Percentiles rank a stretch among this genome's conserved stretches.
Evolutionary conservation across 2,888 invertebrate genomes (phyloP).

Genomic region (Platycheirus rosarum): DNA sequence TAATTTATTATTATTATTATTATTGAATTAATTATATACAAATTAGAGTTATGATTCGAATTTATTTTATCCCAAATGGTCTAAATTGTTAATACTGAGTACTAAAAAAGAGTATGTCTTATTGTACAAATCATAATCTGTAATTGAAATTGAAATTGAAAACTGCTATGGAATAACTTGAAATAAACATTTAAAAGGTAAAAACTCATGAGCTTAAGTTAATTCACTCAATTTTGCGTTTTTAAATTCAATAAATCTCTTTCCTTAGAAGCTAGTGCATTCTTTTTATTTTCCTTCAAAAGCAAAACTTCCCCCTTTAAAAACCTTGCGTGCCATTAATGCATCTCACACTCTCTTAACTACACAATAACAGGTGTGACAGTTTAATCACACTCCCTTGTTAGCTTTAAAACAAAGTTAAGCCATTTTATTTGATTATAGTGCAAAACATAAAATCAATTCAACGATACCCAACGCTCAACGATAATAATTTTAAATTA

Average conservation of each 20-base stretch:
- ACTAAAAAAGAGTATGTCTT: too few relatives aligned
- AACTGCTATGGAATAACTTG: too few relatives aligned
- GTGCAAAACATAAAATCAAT: slow-evolving; percentile 8
- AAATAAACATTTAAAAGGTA: too few relatives aligned
- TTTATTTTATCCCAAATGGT: too few relatives aligned
- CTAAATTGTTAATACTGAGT: too few relatives aligned
- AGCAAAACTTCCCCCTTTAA: not conserved
- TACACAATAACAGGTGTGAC: slow-evolving; percentile 18
- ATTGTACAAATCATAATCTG: too few relatives aligned
- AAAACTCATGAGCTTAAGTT: too few relatives aligned
- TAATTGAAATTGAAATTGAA: too few relatives aligned
- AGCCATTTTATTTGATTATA: not conserved
- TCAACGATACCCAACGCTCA: not conserved
- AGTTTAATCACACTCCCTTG: slow-evolving; percentile 8
- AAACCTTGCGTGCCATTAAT: slow-evolving; percentile 8
- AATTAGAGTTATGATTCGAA: too few relatives aligned
- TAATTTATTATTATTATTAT: too few relatives aligned
- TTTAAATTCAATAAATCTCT: not conserved
- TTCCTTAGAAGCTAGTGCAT: not conserved
- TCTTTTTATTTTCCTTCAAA: not conserved
- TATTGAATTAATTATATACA: too few relatives aligned
- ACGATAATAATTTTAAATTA: slow-evolving; percentile 31
- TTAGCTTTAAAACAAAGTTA: not conserved
- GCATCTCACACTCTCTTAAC: not conserved
- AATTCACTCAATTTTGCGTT: slow-evolving; percentile 8